These are phyloP conservation scores for Arrhamphus sclerolepis DNA, from an alignment of 2,797 vertebrate genomes.

Conservation along the genomic window DNA sequence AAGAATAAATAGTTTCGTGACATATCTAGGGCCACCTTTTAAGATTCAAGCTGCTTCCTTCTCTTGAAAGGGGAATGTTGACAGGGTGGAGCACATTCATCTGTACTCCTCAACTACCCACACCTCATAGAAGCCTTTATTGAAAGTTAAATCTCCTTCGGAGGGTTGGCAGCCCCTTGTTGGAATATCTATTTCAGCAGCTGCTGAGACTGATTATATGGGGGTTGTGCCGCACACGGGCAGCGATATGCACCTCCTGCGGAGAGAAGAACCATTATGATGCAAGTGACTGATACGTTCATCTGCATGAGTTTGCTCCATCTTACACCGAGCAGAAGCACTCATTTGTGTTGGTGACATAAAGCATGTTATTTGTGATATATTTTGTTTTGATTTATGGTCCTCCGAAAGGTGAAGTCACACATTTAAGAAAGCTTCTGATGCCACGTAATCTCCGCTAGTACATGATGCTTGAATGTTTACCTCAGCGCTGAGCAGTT, in stretches of 20 bases:
- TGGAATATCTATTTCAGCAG: constrained; percentile 76
- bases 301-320: constrained; percentile 62
- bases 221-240: constrained; percentile 67
- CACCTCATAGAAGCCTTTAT: constrained; percentile 71
- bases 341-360: constrained; percentile 33
- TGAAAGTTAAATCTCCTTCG: constrained; percentile 75
- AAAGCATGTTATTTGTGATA: constrained; percentile 47
- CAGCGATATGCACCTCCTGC: constrained; percentile 66
- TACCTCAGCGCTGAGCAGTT: constrained; percentile 7
- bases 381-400: constrained; percentile 12
- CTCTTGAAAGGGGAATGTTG: constrained; percentile 66
- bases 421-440: constrained; percentile 2
- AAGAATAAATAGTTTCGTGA: constrained; percentile 79
- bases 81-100: constrained; percentile 73
- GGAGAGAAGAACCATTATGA: constrained; percentile 66
- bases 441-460: constrained; percentile 3
- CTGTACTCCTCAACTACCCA: constrained; percentile 54
- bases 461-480: constrained; percentile 29
- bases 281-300: constrained; percentile 69
- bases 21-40: constrained; percentile 76
- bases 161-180: constrained; percentile 67
- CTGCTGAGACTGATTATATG: constrained; percentile 73
- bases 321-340: constrained; percentile 30
- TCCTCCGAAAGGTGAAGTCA: not conserved
- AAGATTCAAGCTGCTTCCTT: constrained; percentile 64